A percentile compares a stretch with the other conserved stretches of the same genome.
Conservation (phyloP, 2,797 vertebrate species). For the Gadopsis marmoratus region DNA sequence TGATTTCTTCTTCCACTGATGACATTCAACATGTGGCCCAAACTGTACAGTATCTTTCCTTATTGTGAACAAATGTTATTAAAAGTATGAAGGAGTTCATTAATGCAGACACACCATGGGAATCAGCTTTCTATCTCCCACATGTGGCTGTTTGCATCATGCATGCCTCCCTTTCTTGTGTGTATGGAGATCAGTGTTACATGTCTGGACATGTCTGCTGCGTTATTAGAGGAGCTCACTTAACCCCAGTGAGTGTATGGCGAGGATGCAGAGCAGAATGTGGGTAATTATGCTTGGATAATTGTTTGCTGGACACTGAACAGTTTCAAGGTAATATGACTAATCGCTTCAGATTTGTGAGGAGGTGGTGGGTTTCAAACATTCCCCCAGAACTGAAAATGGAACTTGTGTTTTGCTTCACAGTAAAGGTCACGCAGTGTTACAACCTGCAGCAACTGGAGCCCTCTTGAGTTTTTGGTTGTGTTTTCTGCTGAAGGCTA, state of each 20-base stretch:
- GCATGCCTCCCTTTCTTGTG: constrained; percentile 30
- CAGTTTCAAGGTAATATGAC: constrained; percentile 63
- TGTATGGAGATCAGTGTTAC: constrained; percentile 41
- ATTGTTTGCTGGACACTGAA: constrained; percentile 34
- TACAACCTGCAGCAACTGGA: constrained; percentile 36
- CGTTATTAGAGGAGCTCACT: constrained; percentile 50
- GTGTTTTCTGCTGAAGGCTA: constrained; percentile 47
- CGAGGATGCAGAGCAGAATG: constrained; percentile 42
- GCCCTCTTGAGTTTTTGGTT: constrained; percentile 35
- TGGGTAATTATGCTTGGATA: constrained; percentile 48
- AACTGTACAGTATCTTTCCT: neutral
- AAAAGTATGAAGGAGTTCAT: constrained; percentile 15
- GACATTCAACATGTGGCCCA: neutral
- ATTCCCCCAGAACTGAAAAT: constrained; percentile 31
- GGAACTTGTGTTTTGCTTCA: constrained; percentile 27
- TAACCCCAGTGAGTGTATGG: constrained; percentile 11
- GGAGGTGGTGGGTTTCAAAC: constrained; percentile 22
- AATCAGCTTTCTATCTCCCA: constrained; percentile 1
- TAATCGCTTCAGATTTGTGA: constrained; percentile 32
- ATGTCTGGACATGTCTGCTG: constrained; percentile 82
- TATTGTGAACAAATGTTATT: neutral
- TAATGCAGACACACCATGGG: neutral
- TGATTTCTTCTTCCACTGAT: neutral
- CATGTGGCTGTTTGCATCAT: constrained; percentile 29
- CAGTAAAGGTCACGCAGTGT: constrained; percentile 39